phyloP scores from a whole-genome alignment of 2,113 vertebrate species.

The Microcebus tavaratra region DNA sequence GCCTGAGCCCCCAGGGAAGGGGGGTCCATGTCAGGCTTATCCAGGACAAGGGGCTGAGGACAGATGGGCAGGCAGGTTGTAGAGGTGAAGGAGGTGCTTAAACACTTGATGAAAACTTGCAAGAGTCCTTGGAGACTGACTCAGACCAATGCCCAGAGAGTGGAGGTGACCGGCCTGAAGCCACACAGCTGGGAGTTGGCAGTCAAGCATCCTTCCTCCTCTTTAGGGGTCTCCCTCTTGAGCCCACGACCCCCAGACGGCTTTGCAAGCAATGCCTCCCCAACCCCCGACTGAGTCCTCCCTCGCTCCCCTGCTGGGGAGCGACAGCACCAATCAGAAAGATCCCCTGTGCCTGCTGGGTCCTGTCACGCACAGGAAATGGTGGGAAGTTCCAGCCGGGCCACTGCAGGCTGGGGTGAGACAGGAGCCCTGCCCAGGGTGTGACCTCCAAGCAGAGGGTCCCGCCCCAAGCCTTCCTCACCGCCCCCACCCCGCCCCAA shows the following conservation, averaged over 20 bases:
- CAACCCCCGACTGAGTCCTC: accelerated
- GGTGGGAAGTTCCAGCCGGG: background rate
- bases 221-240: background rate
- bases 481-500: accelerated
- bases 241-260: background rate
- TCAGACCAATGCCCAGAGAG: background rate
- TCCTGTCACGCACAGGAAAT: background rate
- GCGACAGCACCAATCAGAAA: background rate
- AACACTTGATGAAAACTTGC: background rate
- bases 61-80: background rate
- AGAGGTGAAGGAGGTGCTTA: background rate
- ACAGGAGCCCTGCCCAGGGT: background rate
- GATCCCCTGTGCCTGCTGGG: background rate
- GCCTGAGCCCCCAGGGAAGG: background rate
- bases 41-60: too few relatives aligned
- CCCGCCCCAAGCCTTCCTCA: background rate
- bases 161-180: background rate
- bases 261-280: background rate
- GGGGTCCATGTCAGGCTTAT: background rate
- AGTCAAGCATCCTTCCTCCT: background rate
- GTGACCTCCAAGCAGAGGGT: background rate
- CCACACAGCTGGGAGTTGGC: background rate
- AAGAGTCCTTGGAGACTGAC: background rate
- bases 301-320: background rate
- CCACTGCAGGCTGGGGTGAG: background rate